A percentile compares a stretch with the other conserved stretches of the same genome.
Evolutionary conservation across 2,797 vertebrate species (phyloP).

Genomic region (Chloroceryle amazona): DNA sequence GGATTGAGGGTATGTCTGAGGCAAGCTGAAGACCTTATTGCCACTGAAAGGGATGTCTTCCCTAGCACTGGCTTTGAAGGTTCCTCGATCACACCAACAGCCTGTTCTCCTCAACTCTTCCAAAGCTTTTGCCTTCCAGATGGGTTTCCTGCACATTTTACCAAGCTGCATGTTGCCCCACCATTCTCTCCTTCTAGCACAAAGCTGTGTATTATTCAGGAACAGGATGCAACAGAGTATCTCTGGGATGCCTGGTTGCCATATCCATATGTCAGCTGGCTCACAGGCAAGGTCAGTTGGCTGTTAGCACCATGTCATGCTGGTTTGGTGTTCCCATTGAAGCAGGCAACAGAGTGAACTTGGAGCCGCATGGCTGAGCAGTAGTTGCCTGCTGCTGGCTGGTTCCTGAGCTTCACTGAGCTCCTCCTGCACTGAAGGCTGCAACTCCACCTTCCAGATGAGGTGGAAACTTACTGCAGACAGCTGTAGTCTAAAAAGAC

Average conservation of each 20-base stretch:
- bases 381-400: background rate
- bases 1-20: background rate
- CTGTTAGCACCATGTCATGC: rapidly evolving
- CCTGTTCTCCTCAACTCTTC: background rate
- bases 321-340: background rate
- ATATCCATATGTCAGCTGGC: background rate
- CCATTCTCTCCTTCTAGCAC: background rate
- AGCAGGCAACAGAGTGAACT: background rate
- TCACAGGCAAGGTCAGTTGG: background rate
- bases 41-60: background rate
- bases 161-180: background rate
- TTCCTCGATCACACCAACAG: background rate
- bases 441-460: background rate
- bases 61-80: background rate
- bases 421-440: background rate
- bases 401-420: background rate
- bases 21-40: background rate
- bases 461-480: background rate
- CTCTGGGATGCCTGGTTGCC: background rate
- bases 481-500: background rate
- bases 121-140: background rate
- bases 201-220: background rate
- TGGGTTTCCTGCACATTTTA: background rate
- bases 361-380: background rate
- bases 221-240: background rate